Conservation (phyloP, 2,888 invertebrate species). For the Linnaemya vulpina region DNA sequence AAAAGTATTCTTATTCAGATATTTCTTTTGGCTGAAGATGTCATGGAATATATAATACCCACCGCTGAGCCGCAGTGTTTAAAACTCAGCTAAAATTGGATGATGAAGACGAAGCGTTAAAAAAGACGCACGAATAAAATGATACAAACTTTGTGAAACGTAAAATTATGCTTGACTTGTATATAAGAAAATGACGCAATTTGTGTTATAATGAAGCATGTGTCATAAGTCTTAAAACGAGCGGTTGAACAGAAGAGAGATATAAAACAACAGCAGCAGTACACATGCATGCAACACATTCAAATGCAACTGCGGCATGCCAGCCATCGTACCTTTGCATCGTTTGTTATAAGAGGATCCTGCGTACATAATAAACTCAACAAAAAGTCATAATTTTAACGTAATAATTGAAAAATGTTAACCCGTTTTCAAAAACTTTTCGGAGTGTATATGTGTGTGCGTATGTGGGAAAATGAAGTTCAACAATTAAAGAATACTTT, state of each 20-base stretch:
- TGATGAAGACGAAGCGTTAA: conserved; percentile 18
- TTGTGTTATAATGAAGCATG: conserved; percentile 65
- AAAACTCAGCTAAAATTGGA: conserved; percentile 42
- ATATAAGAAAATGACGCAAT: conserved; percentile 67
- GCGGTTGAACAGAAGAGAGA: conserved; percentile 35
- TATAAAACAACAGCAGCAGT: conserved; percentile 1
- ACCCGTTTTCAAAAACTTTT: conserved; percentile 24
- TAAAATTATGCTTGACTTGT: conserved; percentile 68
- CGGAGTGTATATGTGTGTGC: not conserved
- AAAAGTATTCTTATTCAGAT: conserved; percentile 29
- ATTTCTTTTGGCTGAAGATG: conserved; percentile 34
- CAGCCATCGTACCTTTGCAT: not conserved
- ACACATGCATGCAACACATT: not conserved
- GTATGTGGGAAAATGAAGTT: not conserved
- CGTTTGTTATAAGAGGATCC: conserved; percentile 13
- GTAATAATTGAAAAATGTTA: conserved; percentile 47
- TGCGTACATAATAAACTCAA: conserved; percentile 54
- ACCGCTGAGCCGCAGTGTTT: conserved; percentile 49
- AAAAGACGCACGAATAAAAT: conserved; percentile 27
- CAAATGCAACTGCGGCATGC: conserved; percentile 8
- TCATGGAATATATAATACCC: conserved; percentile 39
- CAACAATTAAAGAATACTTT: not conserved
- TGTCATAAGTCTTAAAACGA: conserved; percentile 65
- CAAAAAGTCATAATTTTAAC: conserved; percentile 57
- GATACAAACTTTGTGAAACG: conserved; percentile 57